Conservation (phyloP, 64 coral and sea anemone genomes). For the Acropora yongei region DNA sequence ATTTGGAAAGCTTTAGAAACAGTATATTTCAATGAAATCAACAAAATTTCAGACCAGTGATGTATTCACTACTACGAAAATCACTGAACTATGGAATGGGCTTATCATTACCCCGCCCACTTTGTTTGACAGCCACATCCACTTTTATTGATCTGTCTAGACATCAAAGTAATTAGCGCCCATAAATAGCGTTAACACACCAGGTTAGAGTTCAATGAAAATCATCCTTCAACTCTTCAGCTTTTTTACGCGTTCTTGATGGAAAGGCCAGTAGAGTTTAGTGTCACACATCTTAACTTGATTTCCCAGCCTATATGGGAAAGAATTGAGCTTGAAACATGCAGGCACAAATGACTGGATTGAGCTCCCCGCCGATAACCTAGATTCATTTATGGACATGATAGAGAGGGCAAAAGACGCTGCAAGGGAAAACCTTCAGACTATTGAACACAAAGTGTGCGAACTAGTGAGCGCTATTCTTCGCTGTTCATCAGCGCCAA, state of each 20-base stretch:
- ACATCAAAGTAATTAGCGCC: no score
- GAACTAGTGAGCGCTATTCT: slow-evolving; percentile 1
- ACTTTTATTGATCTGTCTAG: no score
- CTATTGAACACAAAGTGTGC: slow-evolving; percentile 11
- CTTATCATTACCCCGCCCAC: no score
- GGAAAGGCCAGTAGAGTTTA: slow-evolving; percentile 17
- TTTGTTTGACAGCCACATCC: no score
- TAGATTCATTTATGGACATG: slow-evolving; percentile 57
- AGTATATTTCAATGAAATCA: no score
- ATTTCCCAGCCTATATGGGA: slow-evolving; percentile 38
- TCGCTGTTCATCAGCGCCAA: slow-evolving; percentile 3
- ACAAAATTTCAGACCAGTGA: no score
- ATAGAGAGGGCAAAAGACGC: not conserved
- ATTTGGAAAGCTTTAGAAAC: no score
- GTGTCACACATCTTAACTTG: not conserved
- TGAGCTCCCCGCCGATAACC: slow-evolving; percentile 26
- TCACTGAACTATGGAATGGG: no score
- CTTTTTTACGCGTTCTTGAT: not conserved
- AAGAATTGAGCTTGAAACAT: slow-evolving; percentile 38
- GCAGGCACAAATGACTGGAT: slow-evolving; percentile 32
- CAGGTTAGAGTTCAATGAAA: no score
- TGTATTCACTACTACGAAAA: no score
- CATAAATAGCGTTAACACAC: no score
- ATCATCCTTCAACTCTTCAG: no score
- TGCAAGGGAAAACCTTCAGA: slow-evolving; percentile 8